Evolutionary conservation across 2,888 invertebrate genomes (phyloP), one percentile per base, ranked within the genome.

Genomic region (Amaurobius ferox): DNA sequence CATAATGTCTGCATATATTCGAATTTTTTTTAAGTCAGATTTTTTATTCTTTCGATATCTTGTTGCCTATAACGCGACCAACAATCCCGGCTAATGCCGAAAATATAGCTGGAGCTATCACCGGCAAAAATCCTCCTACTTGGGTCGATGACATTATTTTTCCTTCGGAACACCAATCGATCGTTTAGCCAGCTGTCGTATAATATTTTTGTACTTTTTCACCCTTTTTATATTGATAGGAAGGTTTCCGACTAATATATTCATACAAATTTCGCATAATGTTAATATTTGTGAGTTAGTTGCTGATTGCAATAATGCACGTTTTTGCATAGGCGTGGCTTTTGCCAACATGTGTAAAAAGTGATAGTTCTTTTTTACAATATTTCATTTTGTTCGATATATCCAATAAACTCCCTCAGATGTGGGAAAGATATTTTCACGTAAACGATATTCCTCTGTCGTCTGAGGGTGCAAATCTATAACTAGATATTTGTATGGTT

Each of bases 401-500:
- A 73, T 19, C 73, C 66, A 79, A 32, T 62, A 39, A 62, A 88
- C 0, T 39, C 86, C 44, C 0, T 35, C 7, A 6, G 26, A 11
- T 23, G n/a, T n/a, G n/a, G 40, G 30, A 73, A 39, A 61, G 9
- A 66, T 28, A 29, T 19, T 64, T 26, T 79, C 48, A 16, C 88
- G 67, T 11, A 87, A 73, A 1, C 89, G 26, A 26, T 73, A 76
- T 16, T 80, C 62, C 23, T 88, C 88, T 0, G 76, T 28, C 3
- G 88, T 88, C 2, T 74, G 55, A 23, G 88, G 88, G 35, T 88
- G 88, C 29, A 89, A 72, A 67, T 89, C 86, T 3, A 88, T 44
- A 1, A 89, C 62, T 40, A 89, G 67, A 87, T 89, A 89, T 6
- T 86, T 87, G 67, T 88, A 88, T 1, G 88, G 88, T 3, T 55